These are phyloP conservation scores for Stenodera caucasica DNA, from an alignment of 2,888 invertebrate genomes.

Conservation along the genomic window DNA sequence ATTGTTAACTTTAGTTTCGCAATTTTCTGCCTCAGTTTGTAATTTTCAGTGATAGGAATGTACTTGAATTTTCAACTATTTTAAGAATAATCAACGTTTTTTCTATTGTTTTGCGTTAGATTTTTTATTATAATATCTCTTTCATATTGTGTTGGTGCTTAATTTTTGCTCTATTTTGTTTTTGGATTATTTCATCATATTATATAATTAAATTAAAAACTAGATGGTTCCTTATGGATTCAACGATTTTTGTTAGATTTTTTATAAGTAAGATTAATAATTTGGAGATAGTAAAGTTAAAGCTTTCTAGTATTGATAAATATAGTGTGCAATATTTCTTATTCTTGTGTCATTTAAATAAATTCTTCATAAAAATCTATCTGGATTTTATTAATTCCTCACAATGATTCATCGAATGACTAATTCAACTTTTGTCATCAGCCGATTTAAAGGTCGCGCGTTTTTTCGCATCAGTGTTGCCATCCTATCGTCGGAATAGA, in stretches of 20 bases:
- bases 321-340: background rate
- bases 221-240: background rate
- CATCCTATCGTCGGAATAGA: background rate
- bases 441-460: background rate
- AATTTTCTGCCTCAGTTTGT: background rate
- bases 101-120: background rate
- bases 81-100: background rate
- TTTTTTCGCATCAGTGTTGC: background rate
- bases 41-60: background rate
- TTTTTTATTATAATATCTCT: background rate
- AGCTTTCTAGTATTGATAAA: background rate
- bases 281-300: background rate
- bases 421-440: too few relatives aligned
- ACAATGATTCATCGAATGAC: too few relatives aligned
- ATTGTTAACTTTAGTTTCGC: background rate
- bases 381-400: too few relatives aligned
- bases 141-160: background rate
- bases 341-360: conserved; percentile 2
- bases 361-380: background rate
- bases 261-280: background rate
- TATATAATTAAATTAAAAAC: background rate
- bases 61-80: conserved; percentile 4
- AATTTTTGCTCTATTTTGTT: background rate
- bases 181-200: background rate
- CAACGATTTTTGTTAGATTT: background rate